phyloP scores from a whole-genome alignment of 1,140 invertebrate genomes.

The Pristionchus pacificus region DNA sequence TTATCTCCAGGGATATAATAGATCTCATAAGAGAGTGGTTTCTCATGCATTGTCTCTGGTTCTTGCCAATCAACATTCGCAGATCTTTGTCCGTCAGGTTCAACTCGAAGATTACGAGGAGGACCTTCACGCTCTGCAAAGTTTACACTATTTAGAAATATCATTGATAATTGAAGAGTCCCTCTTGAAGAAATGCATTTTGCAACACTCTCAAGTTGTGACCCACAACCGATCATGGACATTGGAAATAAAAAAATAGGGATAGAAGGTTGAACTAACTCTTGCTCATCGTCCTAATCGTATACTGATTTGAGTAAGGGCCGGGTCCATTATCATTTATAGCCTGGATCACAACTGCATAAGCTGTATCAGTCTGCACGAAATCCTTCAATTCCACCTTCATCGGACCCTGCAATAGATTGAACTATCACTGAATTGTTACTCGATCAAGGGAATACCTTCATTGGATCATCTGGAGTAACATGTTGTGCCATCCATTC shows the following conservation, averaged over 20 bases:
- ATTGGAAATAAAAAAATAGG: not conserved
- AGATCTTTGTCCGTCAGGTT: constrained; percentile 50
- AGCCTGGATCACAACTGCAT: constrained; percentile 55
- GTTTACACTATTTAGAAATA: not conserved
- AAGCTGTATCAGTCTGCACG: constrained; percentile 49
- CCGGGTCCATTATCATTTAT: constrained; percentile 55
- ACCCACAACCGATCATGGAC: not conserved
- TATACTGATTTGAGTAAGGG: constrained; percentile 54
- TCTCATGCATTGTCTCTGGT: constrained; percentile 39
- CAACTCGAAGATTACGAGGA: constrained; percentile 48
- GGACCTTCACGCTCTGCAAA: constrained; percentile 46
- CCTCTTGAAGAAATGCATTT: too few species aligned
- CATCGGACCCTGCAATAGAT: constrained; percentile 37
- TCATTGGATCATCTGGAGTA: constrained; percentile 40
- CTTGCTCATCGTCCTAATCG: constrained; percentile 51
- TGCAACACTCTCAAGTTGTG: constrained; percentile 20
- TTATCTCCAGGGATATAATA: constrained; percentile 53
- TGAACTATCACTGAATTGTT: not conserved
- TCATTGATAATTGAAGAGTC: not conserved
- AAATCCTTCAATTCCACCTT: constrained; percentile 48
- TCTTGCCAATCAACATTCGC: constrained; percentile 49
- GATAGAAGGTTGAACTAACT: constrained; percentile 33
- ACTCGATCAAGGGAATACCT: constrained; percentile 4
- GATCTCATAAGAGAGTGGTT: constrained; percentile 53
- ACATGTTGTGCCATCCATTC: constrained; percentile 50